Evolutionary conservation across 2,797 vertebrate species (phyloP), one percentile per base, ranked within the genome.

Genomic region (Novumbra hubbsi): DNA sequence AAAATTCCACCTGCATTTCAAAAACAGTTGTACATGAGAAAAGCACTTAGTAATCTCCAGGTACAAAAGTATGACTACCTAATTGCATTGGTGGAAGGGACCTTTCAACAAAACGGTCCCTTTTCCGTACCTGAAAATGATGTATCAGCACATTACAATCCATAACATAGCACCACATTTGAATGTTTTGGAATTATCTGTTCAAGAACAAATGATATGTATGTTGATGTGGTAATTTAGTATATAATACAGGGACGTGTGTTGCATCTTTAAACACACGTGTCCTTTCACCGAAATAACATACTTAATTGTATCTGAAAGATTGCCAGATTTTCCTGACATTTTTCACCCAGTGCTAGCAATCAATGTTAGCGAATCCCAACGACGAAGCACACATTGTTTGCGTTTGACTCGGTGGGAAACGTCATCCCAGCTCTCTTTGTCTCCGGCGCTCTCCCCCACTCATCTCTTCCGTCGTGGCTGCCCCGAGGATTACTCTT

Each of bases 401-500:
- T 57, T 57, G 52, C 21, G 24, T 57, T 57, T 24, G 7, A 11
- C n/a, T 24, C 12, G 52, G 24, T 57, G 19, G 1, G 21, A 57
- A 19, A 11, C 2, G 52, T 9, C 0, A 57, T 57, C 24, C n/a
- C 2, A 21, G n/a, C 52, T 57, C 21, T 57, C 55, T 57, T 16
- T 24, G n/a, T 12, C 9, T 21, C 55, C 24, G 12, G 21, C 52
- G 5, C 21, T n/a, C 52, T 57, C 52, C 24, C 67, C 57, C 70
- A 70, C 34, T 38, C 34, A n/a, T 52, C 50, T 2, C 66, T 67
- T 50, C 30, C 57, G 48, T 14, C 41, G 72, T 63, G 69, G 74
- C 70, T 52, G 76, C 50, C 50, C 24, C 34, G 5, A 45, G 6
- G 65, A 81, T 81, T 81, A 78, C 30, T 60, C 55, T 69, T 70